Base-by-base conservation (phyloP, 2,797 vertebrate species). In the Xiphorhynchus erythropygius region DNA sequence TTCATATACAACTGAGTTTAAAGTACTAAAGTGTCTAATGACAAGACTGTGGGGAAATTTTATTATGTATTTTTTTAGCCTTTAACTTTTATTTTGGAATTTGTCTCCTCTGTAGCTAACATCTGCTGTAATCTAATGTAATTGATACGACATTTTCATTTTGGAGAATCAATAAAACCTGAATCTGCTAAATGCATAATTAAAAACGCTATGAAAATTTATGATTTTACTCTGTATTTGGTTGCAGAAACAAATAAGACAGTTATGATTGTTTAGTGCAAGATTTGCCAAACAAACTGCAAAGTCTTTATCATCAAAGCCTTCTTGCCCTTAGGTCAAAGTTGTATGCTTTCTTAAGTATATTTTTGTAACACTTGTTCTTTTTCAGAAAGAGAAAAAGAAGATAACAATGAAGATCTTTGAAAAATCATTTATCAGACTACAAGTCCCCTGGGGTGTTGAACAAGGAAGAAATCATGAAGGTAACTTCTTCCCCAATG, bases 401-500 rank as follows among this genome's bases (percentile, higher is more conserved):
- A 90, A 94, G 75, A 69, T 93, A 93, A 96, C 91, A 98, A 96
- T 93, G 59, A 97, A 94, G 94, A 97, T 92, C 90, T 96, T 93
- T 75, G 74, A 85, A 94, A 95, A 96, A 93, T 95, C 92, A 71
- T 96, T 97, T 97, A 95, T 93, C 89, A 71, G 92, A 85, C 87
- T 80, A 96, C 96, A 96, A 96, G 70, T 89, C 73, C 73, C 91
- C 88, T 92, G 96, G 87, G 93, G 95, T 86, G 95, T 90, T 95
- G 93, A 94, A 98, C 96, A 97, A 96, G 94, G 88, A 95, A 93
- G 77, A 97, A 96, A 97, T 95, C 87, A 83, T 37, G 90, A 94
- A 84, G 76, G 87, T 94, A 97, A 97, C 93, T 98, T 98, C 96
- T 98, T 97, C 96, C 96, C 94, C 67, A 84, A 82, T 95, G 96